phyloP scores from a whole-genome alignment of 2,888 invertebrate species.

The Agrotis ipsilon region DNA sequence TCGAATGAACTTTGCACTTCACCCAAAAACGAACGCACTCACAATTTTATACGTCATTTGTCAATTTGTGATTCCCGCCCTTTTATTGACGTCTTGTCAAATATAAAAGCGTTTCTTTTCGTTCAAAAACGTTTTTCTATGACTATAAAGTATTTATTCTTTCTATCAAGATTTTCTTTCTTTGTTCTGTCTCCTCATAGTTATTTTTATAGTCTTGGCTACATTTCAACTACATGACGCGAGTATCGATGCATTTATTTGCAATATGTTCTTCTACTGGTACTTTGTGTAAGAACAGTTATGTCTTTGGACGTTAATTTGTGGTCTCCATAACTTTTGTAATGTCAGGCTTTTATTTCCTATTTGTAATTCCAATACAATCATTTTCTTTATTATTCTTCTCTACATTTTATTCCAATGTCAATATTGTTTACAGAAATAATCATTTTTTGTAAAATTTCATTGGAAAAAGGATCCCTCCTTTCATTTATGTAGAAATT shows the following conservation, averaged over 20 bases:
- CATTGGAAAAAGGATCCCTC: too few species aligned
- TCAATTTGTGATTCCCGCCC: slow-evolving; percentile 40
- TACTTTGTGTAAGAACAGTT: slow-evolving; percentile 4
- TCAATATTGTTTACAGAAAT: neutral
- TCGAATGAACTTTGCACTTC: neutral
- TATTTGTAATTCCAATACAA: slow-evolving; percentile 28
- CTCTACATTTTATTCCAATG: neutral
- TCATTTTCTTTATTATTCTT: neutral
- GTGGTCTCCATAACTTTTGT: slow-evolving; percentile 10
- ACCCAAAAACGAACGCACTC: slow-evolving; percentile 12
- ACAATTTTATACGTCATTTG: neutral
- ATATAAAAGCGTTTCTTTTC: slow-evolving; percentile 28
- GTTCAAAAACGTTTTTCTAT: slow-evolving; percentile 10
- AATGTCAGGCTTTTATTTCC: slow-evolving; percentile 31
- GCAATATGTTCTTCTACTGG: slow-evolving; percentile 39
- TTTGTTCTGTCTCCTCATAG: slow-evolving; percentile 26
- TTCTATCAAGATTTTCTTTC: slow-evolving; percentile 21
- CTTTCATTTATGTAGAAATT: neutral
- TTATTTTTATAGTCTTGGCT: slow-evolving; percentile 56
- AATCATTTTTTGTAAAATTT: neutral
- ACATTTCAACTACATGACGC: slow-evolving; percentile 43
- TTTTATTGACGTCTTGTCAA: slow-evolving; percentile 50
- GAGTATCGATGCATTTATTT: slow-evolving; percentile 59
- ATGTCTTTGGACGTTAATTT: slow-evolving; percentile 9
- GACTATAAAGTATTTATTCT: slow-evolving; percentile 32